Evolutionary conservation across 2,113 vertebrate genomes (phyloP).

Genomic region (Siniperca knerii): DNA sequence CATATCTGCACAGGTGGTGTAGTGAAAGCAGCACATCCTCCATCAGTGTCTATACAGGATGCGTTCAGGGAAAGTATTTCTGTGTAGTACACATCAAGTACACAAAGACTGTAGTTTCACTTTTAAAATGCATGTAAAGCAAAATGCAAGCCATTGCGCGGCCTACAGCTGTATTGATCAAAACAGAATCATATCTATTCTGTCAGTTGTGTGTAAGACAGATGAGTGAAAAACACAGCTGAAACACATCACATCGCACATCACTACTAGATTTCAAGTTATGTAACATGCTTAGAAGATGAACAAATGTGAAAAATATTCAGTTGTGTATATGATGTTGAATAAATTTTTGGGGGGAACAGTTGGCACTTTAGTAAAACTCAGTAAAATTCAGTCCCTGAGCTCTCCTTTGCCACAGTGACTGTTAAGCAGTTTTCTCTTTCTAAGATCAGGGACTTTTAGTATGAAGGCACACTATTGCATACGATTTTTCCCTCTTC

Average conservation of each 20-base stretch:
- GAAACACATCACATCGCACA: background rate
- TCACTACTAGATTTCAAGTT: background rate
- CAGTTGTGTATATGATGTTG: background rate
- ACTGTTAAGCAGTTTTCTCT: background rate
- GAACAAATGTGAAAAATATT: background rate
- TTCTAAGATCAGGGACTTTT: background rate
- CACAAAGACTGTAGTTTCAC: background rate
- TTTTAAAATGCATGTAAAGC: background rate
- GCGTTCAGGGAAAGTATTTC: background rate
- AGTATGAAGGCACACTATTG: constrained; percentile 10
- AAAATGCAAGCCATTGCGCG: background rate
- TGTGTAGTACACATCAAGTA: background rate
- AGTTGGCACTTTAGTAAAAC: background rate
- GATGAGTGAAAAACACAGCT: background rate
- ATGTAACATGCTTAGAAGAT: background rate
- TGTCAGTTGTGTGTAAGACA: background rate
- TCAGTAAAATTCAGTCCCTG: background rate
- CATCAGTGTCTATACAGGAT: background rate
- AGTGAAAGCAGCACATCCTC: background rate
- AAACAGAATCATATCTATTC: constrained; percentile 1
- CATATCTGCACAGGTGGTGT: background rate
- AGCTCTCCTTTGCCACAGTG: background rate
- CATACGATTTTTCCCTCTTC: background rate
- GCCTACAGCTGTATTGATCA: constrained; percentile 13
- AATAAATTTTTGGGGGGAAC: background rate